These are phyloP conservation scores for Perizoma affinitatum DNA, from an alignment of 2,888 invertebrate genomes.

Conservation along the genomic window DNA sequence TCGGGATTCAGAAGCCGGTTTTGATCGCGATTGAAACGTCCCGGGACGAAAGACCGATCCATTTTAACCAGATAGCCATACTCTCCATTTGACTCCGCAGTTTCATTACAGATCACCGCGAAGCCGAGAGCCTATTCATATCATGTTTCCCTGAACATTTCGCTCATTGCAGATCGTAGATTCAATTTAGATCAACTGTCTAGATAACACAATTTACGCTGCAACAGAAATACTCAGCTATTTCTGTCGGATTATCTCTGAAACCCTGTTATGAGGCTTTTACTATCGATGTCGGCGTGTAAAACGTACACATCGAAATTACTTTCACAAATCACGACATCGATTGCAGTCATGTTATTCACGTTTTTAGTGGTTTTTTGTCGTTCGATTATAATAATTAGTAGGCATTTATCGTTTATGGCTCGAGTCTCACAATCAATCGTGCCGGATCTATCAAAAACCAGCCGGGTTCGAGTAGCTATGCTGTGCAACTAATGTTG, in stretches of 20 bases:
- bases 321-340: conserved; percentile 44
- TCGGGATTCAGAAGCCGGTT: conserved; percentile 66
- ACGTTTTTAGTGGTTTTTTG: conserved; percentile 50
- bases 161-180: conserved; percentile 63
- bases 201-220: conserved; percentile 58
- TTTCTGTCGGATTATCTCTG: conserved; percentile 55
- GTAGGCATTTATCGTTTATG: conserved; percentile 54
- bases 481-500: conserved; percentile 70
- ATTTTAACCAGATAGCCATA: conserved; percentile 55
- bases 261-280: conserved; percentile 40
- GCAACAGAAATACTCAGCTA: conserved; percentile 55
- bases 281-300: conserved; percentile 42
- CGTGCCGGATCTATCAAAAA: conserved; percentile 55
- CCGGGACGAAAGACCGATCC: conserved; percentile 49
- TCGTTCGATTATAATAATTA: conserved; percentile 56
- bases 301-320: conserved; percentile 35
- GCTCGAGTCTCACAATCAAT: conserved; percentile 56
- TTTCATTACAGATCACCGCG: conserved; percentile 57
- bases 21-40: conserved; percentile 74
- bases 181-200: conserved; percentile 72
- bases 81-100: conserved; percentile 57
- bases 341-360: conserved; percentile 41
- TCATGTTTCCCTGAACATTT: conserved; percentile 59
- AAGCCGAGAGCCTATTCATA: conserved; percentile 49
- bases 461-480: conserved; percentile 55